Evolutionary conservation across 2,888 invertebrate genomes (phyloP), one percentile per base, ranked within the genome.

Genomic region (Stenurella melanura): DNA sequence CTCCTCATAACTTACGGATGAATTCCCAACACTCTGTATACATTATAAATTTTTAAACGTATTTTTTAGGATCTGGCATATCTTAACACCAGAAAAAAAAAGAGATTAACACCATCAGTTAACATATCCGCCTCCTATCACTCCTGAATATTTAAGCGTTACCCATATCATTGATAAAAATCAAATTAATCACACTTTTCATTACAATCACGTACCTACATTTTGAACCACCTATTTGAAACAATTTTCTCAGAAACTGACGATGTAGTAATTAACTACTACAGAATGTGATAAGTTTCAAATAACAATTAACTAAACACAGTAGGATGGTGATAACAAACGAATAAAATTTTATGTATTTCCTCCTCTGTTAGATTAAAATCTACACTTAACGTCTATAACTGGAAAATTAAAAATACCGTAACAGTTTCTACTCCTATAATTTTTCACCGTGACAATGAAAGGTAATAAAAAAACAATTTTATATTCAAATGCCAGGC

Each of bases 331-430:
- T 50, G 50, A 60, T 70, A 70, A 70, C 38, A 60, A 38, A 70
- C 58, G 21, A 60, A 70, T 60, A 70, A 70, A 60, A 56, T 70
- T 70, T 70, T 60, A 70, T 60, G 60, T 18, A 30, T 70, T 70
- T 70, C 70, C 58, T 70, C 21, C 63, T 57, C 19, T 17, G 10
- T 30, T 12, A 58, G 70, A 70, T 70, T 30, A 26, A 19, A 19
- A 70, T 70, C 70, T 58, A 58, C 60, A 58, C 58, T 38, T 64
- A 64, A 21, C 56, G 58, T 58, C 19, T 68, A 34, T 58, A 58
- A 34, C 26, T 38, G 30, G 58, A 56, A 70, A 70, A 58, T 57
- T 10, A 42, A 19, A 57, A 60, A 50, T 70, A 38, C 60, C 57
- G 38, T 70, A 60, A 70, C 19, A 15, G 60, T 26, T 70, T 69